These are phyloP conservation scores for Penaeus indicus DNA, from an alignment of 1,140 invertebrate species.

Conservation along the genomic window DNA sequence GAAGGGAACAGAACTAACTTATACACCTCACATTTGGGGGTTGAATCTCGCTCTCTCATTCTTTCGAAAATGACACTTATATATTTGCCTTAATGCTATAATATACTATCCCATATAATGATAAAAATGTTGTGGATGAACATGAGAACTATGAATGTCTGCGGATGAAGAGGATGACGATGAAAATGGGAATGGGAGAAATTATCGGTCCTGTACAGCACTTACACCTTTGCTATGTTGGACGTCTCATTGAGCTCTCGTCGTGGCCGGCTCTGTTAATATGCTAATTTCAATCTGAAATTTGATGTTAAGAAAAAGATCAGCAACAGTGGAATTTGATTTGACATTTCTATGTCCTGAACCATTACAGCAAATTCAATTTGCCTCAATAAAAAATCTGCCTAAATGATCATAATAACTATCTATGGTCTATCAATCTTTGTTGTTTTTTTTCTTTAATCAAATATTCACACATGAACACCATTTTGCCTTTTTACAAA, in stretches of 20 bases:
- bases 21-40: too few relatives aligned
- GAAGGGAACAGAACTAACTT: too few relatives aligned
- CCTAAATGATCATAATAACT: too few relatives aligned
- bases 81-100: slow-evolving; percentile 25
- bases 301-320: slow-evolving; percentile 46
- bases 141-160: slow-evolving; percentile 47
- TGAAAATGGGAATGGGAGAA: slow-evolving; percentile 31
- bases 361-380: background rate
- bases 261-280: slow-evolving; percentile 67
- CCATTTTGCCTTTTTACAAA: too few relatives aligned
- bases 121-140: slow-evolving; percentile 48
- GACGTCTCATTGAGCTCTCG: slow-evolving; percentile 57
- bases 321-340: background rate
- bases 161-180: slow-evolving; percentile 39
- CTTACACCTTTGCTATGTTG: slow-evolving; percentile 29
- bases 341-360: background rate
- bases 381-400: background rate
- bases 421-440: too few relatives aligned
- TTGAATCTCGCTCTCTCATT: background rate
- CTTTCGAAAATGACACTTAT: slow-evolving; percentile 24
- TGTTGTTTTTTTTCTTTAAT: too few relatives aligned
- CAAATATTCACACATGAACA: too few relatives aligned
- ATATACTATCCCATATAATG: slow-evolving; percentile 51
- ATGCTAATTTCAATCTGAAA: slow-evolving; percentile 69
- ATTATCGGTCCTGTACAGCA: slow-evolving; percentile 46